Percentiles rank a stretch among this genome's conserved stretches.
Evolutionary conservation across 2,797 vertebrate genomes (phyloP).

Genomic region (Periophthalmus magnuspinnatus): DNA sequence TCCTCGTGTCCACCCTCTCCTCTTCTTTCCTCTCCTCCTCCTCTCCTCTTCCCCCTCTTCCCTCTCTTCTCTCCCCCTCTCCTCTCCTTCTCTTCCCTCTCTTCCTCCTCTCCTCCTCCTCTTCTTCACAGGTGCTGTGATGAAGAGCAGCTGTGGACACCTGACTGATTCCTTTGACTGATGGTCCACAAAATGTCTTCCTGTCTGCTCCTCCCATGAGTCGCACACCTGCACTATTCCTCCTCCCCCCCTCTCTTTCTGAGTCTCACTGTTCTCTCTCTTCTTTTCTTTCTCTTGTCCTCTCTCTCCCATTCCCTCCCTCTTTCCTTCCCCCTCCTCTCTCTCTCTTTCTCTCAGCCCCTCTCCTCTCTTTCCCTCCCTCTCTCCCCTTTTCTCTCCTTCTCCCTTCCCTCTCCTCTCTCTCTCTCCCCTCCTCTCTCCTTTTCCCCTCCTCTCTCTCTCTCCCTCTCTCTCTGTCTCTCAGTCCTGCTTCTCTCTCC

Average conservation of each 20-base stretch:
- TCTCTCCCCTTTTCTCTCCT: too few relatives aligned
- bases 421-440: background rate
- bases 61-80: too few relatives aligned
- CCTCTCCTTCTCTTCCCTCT: too few relatives aligned
- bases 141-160: background rate
- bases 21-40: too few relatives aligned
- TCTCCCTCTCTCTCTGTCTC: background rate
- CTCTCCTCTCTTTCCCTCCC: too few relatives aligned
- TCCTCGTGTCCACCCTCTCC: too few relatives aligned
- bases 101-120: background rate
- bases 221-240: background rate
- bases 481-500: background rate
- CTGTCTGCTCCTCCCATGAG: background rate
- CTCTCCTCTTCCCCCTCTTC: too few relatives aligned
- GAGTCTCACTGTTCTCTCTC: too few relatives aligned
- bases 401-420: background rate
- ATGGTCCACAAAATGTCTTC: background rate
- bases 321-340: too few relatives aligned
- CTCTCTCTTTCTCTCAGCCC: too few relatives aligned
- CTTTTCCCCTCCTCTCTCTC: background rate
- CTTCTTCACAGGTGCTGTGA: background rate
- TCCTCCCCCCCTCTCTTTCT: background rate
- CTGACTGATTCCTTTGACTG: constrained; percentile 1
- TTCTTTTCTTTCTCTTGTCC: background rate
- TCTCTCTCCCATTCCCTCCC: too few relatives aligned